These are phyloP conservation scores for Triplophysa siluroides DNA, from an alignment of 2,113 vertebrate species.

Conservation along the genomic window DNA sequence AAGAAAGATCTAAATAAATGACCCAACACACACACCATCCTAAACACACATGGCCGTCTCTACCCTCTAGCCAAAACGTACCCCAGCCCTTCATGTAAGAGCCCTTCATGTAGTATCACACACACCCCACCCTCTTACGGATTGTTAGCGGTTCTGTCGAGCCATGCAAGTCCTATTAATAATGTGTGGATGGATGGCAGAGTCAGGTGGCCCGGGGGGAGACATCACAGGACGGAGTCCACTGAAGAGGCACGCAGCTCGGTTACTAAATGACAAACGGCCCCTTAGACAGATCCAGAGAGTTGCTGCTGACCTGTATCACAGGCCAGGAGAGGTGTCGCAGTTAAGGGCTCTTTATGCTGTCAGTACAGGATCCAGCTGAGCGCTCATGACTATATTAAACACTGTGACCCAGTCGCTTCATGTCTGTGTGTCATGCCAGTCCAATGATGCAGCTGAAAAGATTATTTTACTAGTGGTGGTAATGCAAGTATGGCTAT, in stretches of 20 bases:
- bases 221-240: conserved; percentile 16
- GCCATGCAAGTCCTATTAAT: conserved; percentile 76
- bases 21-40: conserved; percentile 14
- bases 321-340: conserved; percentile 41
- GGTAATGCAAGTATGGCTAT: too few species aligned
- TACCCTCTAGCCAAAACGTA: background rate
- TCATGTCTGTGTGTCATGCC: background rate
- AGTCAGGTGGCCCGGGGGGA: conserved; percentile 71
- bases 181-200: conserved; percentile 74
- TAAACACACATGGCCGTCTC: conserved; percentile 1
- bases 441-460: background rate
- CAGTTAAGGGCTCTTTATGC: conserved; percentile 32
- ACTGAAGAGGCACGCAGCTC: background rate
- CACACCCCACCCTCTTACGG: conserved; percentile 23
- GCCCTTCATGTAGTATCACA: background rate
- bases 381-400: conserved; percentile 35
- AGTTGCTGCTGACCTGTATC: conserved; percentile 23
- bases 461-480: background rate
- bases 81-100: conserved; percentile 8
- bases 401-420: conserved; percentile 5
- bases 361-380: conserved; percentile 43
- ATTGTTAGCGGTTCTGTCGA: conserved; percentile 55
- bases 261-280: conserved; percentile 41
- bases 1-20: conserved; percentile 45
- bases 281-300: conserved; percentile 33